Evolutionary conservation across 2,888 invertebrate genomes (phyloP).

Genomic region (Deilephila elpenor): DNA sequence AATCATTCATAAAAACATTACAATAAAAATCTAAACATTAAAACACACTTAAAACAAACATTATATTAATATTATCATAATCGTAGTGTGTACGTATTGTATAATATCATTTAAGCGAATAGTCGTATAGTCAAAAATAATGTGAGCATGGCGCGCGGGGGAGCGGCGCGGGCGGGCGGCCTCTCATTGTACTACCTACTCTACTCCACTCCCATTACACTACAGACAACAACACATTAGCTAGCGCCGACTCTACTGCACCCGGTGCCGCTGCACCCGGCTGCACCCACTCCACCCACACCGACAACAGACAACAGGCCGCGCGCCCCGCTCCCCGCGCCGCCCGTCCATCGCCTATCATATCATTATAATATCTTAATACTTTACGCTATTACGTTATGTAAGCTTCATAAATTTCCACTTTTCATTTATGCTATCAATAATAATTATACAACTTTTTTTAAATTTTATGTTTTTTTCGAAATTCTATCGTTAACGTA

Average conservation of each 20-base stretch:
- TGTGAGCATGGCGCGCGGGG: constrained; percentile 79
- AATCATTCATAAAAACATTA: constrained; percentile 85
- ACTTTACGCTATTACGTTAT: constrained; percentile 84
- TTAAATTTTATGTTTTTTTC: constrained; percentile 83
- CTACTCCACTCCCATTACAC: constrained; percentile 45
- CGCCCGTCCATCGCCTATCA: constrained; percentile 75
- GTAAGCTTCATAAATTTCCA: constrained; percentile 85
- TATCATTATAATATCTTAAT: constrained; percentile 82
- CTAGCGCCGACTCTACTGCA: constrained; percentile 47
- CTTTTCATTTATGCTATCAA: constrained; percentile 83
- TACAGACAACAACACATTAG: constrained; percentile 56
- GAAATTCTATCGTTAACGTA: constrained; percentile 84
- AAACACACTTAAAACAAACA: constrained; percentile 85
- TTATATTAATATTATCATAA: constrained; percentile 85
- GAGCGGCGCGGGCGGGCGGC: constrained; percentile 54
- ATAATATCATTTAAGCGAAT: constrained; percentile 84
- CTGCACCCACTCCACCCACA: constrained; percentile 46
- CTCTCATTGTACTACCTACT: constrained; percentile 41
- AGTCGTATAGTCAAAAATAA: constrained; percentile 84
- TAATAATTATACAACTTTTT: constrained; percentile 85
- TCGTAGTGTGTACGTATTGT: constrained; percentile 83
- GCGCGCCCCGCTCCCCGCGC: constrained; percentile 69
- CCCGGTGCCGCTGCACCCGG: constrained; percentile 36
- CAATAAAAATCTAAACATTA: constrained; percentile 85
- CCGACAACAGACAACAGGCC: constrained; percentile 61